Percentiles rank a stretch among this genome's conserved stretches.
Conservation (phyloP, 2,113 vertebrate species). For the Cathartes aura region DNA sequence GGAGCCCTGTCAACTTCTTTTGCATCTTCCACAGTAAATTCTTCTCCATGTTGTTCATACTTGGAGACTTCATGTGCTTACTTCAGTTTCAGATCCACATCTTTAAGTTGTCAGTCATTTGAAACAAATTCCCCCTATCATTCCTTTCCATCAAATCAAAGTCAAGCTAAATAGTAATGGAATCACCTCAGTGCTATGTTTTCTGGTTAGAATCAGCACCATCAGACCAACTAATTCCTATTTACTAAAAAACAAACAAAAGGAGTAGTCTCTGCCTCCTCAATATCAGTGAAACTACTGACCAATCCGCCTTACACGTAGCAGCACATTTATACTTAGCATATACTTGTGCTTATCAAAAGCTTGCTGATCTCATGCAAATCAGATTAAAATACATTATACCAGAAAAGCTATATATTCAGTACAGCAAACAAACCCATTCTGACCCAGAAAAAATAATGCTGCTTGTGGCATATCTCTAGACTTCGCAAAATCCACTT, state of each 20-base stretch:
- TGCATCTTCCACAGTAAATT: not conserved
- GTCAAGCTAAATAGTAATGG: not conserved
- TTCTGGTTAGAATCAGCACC: not conserved
- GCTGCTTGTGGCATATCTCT: not conserved
- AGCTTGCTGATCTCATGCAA: not conserved
- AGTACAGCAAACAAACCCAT: not conserved
- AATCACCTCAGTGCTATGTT: not conserved
- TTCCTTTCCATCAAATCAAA: not conserved
- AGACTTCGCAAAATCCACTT: not conserved
- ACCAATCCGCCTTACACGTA: not conserved
- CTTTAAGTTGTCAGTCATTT: not conserved
- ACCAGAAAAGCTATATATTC: not conserved
- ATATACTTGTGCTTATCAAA: not conserved
- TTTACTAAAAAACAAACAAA: not conserved
- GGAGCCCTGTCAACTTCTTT: constrained; percentile 35
- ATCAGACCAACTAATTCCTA: not conserved
- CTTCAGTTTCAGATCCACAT: not conserved
- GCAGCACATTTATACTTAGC: not conserved
- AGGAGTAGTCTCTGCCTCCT: not conserved
- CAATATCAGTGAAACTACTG: not conserved
- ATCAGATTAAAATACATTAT: not conserved
- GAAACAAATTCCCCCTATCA: not conserved
- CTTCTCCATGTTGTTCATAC: not conserved
- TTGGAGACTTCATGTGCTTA: not conserved
- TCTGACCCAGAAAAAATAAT: not conserved